Percentiles rank a stretch among this genome's conserved stretches.
phyloP scores from a whole-genome alignment of 2,113 vertebrate species.

The Varanus komodoensis region DNA sequence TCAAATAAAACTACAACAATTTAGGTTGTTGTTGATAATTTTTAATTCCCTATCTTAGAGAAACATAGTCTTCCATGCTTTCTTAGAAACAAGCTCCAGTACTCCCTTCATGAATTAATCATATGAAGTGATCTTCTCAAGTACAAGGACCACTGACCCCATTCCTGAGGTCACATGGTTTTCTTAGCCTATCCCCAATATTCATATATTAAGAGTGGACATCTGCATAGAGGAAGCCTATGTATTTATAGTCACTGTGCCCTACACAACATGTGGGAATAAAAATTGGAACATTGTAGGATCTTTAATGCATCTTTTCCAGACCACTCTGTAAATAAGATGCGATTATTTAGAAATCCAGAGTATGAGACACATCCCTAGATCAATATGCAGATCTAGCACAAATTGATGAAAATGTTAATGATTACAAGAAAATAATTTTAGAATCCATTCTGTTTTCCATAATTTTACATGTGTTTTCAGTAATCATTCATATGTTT shows the following conservation, averaged over 20 bases:
- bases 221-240: too few species aligned
- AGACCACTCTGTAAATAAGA: neutral
- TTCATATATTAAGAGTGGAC: too few species aligned
- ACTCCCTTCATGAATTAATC: neutral
- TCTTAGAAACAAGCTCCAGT: neutral
- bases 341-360: neutral
- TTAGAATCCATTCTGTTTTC: neutral
- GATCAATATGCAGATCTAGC: neutral
- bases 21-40: too few species aligned
- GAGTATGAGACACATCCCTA: neutral
- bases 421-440: rapidly evolving
- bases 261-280: neutral
- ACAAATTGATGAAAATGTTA: neutral
- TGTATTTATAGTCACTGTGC: too few species aligned
- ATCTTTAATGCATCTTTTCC: neutral
- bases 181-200: too few species aligned
- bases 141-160: neutral
- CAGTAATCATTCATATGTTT: neutral
- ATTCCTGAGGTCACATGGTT: neutral
- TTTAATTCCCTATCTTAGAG: neutral
- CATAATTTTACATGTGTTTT: neutral
- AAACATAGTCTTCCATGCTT: neutral
- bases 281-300: neutral
- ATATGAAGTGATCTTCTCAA: neutral
- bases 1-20: too few species aligned